Conservation (phyloP, 2,888 invertebrate genomes). For the Belgica antarctica region DNA sequence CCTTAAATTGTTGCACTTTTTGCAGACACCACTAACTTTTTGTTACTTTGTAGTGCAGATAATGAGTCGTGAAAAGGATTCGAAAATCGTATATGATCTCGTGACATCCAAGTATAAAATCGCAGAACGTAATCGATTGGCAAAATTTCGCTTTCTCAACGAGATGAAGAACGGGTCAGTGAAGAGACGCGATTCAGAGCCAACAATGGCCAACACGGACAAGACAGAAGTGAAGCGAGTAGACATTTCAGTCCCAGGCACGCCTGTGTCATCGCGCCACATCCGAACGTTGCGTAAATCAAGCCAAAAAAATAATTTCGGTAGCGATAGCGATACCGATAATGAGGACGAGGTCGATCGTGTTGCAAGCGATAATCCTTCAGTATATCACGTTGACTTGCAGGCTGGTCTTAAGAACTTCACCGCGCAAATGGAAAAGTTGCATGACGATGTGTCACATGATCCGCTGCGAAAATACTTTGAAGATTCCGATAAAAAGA, state of each 20-base stretch:
- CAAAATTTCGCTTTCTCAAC: constrained; percentile 44
- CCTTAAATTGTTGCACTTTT: not conserved
- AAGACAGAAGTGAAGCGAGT: not conserved
- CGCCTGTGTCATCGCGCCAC: constrained; percentile 43
- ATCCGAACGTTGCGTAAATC: constrained; percentile 24
- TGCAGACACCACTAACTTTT: not conserved
- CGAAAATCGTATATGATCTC: constrained; percentile 31
- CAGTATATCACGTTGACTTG: not conserved
- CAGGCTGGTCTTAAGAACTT: constrained; percentile 36
- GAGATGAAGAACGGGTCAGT: not conserved
- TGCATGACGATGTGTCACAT: constrained; percentile 12
- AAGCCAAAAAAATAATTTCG: not conserved
- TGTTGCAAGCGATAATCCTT: not conserved
- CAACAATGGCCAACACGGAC: constrained; percentile 34
- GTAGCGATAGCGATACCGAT: constrained; percentile 35
- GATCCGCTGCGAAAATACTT: constrained; percentile 38
- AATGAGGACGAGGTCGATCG: constrained; percentile 28
- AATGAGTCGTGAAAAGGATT: constrained; percentile 43
- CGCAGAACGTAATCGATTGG: constrained; percentile 44
- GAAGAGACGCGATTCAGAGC: constrained; percentile 21
- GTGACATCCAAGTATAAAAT: constrained; percentile 43
- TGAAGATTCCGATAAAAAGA: constrained; percentile 6
- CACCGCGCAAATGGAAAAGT: constrained; percentile 30
- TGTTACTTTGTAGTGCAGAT: not conserved
- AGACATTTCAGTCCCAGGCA: constrained; percentile 44